Evolutionary conservation across 1,140 invertebrate genomes (phyloP), one percentile per base, ranked within the genome.

Genomic region (Bombyx mandarina): DNA sequence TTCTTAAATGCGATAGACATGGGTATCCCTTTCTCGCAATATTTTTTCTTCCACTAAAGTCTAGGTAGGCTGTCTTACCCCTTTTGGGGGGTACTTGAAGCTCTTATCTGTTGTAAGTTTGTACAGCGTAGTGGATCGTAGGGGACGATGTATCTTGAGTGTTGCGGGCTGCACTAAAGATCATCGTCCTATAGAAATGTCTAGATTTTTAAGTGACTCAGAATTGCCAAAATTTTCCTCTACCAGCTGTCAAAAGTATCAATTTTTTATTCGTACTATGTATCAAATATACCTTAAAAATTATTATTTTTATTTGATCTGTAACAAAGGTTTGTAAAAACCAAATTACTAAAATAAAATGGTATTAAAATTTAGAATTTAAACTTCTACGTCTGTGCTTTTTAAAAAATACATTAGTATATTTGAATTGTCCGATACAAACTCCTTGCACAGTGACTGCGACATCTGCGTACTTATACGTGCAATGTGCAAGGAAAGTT

Each of bases 101-200:
- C 81, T 81, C 79, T 83, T 84, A 83, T 80, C 79, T 82, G 79
- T 79, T 73, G 79, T 79, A 86, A 84, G 83, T 86, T 86, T 86
- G 83, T 86, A 82, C 79, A 86, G 76, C 71, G 77, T 82, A 84
- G 81, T 83, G 79, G 75, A 76, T 81, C 77, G 81, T 82, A 78
- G 77, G 79, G 81, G 76, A 75, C 73, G 74, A 79, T 79, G 77
- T 76, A 86, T 84, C 83, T 86, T 84, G 79, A 81, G 74, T 69
- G 63, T 71, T 60, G 63, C 75, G 81, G 26, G 26, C 71, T 54
- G 69, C 73, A 50, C 79, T 65, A 47, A 62, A 70, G 72, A 64
- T 61, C 52, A 63, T 67, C 4, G 56, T 43, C 26, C 26, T 35
- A 35, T 35, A 35, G 49, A 18, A 51, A 51, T 42, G 51, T 7